phyloP scores from a whole-genome alignment of 2,888 invertebrate genomes.

The Amaurobius ferox region DNA sequence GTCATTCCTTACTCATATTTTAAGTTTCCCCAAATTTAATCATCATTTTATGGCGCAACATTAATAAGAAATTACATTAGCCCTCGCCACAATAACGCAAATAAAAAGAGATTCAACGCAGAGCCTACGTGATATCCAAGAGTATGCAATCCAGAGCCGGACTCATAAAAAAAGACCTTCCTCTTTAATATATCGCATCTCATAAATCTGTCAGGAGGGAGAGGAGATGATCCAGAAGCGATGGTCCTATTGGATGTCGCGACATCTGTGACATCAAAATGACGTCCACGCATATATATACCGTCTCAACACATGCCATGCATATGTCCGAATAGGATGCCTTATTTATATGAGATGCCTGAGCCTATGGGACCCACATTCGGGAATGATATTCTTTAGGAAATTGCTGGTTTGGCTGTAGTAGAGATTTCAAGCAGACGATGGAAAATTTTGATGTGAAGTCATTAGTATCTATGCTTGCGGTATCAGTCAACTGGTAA shows the following conservation, averaged over 20 bases:
- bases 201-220: slow-evolving; percentile 63
- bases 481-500: too few species aligned
- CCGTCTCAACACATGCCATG: slow-evolving; percentile 40
- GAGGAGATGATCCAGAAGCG: slow-evolving; percentile 67
- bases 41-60: background rate
- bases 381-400: slow-evolving; percentile 1
- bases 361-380: background rate
- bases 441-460: too few species aligned
- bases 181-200: slow-evolving; percentile 68
- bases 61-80: slow-evolving; percentile 7
- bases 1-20: too few species aligned
- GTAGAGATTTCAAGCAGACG: too few species aligned
- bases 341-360: slow-evolving; percentile 58
- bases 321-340: slow-evolving; percentile 49
- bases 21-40: background rate
- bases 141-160: background rate
- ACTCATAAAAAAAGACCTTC: background rate
- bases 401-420: background rate
- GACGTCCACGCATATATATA: slow-evolving; percentile 48
- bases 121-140: slow-evolving; percentile 4
- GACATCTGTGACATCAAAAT: slow-evolving; percentile 64
- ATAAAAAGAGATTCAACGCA: background rate
- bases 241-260: slow-evolving; percentile 61
- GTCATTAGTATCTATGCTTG: too few species aligned
- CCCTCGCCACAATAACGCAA: background rate